These are phyloP conservation scores for Cyclura pinguis DNA, from an alignment of 2,797 vertebrate species.

Conservation along the genomic window DNA sequence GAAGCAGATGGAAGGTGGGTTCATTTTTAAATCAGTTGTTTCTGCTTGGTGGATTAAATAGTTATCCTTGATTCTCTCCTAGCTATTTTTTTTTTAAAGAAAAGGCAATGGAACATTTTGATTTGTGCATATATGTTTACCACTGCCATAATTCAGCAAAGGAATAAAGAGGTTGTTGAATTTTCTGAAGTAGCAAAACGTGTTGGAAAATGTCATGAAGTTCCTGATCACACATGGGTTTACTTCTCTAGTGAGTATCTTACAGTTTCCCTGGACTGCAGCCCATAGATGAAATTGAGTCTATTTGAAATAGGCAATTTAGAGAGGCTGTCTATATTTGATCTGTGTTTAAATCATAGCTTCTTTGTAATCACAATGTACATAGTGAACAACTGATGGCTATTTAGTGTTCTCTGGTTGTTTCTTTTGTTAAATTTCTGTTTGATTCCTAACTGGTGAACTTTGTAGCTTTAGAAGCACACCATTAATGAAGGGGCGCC, in stretches of 20 bases:
- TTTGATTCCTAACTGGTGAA: not conserved
- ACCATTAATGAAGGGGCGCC: too few relatives aligned
- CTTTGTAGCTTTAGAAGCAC: not conserved
- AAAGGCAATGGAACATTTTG: not conserved
- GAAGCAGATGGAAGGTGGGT: conserved; percentile 93
- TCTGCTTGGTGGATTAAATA: not conserved
- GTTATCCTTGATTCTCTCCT: not conserved
- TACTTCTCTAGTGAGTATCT: not conserved
- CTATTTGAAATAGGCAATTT: not conserved
- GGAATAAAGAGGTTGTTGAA: not conserved
- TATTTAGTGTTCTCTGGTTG: not conserved
- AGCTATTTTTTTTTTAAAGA: not conserved
- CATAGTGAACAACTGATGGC: not conserved
- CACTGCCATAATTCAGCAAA: not conserved
- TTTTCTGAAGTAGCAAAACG: not conserved
- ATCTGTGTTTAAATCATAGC: not conserved
- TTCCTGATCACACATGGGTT: too few relatives aligned
- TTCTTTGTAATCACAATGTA: not conserved
- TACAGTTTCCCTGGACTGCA: not conserved
- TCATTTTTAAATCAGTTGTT: not conserved
- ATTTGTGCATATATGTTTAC: not conserved
- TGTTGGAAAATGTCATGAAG: too few relatives aligned
- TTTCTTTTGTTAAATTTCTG: not conserved
- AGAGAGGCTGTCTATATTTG: not conserved
- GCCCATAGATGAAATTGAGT: not conserved